Conservation (phyloP, 2,888 invertebrate species). For the Spatulosminthurus flaviceps region DNA sequence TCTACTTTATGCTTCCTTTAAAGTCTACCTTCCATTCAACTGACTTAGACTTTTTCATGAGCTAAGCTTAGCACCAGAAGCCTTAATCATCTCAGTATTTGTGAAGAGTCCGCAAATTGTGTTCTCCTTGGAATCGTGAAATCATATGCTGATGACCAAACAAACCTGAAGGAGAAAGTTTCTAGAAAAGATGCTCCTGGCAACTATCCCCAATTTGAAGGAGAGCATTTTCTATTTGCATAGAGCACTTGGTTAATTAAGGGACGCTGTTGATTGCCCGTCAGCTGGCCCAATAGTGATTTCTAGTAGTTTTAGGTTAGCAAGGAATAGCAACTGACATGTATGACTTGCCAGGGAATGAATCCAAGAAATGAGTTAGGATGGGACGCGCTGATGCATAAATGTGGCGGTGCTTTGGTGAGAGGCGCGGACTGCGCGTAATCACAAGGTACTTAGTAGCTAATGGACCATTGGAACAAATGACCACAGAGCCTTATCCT, state of each 20-base stretch:
- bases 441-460: not conserved
- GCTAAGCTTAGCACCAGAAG: too few species aligned
- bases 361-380: not conserved
- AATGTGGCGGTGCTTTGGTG: not conserved
- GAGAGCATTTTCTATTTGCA: not conserved
- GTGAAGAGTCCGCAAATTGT: too few species aligned
- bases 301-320: too few species aligned
- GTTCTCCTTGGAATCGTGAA: too few species aligned
- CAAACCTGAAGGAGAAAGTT: too few species aligned
- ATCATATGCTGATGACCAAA: too few species aligned
- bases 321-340: too few species aligned
- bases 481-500: not conserved
- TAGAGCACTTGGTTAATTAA: not conserved
- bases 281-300: not conserved
- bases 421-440: constrained; percentile 13
- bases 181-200: too few species aligned
- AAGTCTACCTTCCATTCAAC: too few species aligned
- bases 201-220: not conserved
- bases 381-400: not conserved
- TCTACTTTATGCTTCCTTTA: too few species aligned
- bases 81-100: too few species aligned
- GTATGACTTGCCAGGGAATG: not conserved
- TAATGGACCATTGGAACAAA: constrained; percentile 9
- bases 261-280: not conserved
- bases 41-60: too few species aligned